phyloP scores from a whole-genome alignment of 2,888 invertebrate genomes.

The Napeogenes inachia region DNA sequence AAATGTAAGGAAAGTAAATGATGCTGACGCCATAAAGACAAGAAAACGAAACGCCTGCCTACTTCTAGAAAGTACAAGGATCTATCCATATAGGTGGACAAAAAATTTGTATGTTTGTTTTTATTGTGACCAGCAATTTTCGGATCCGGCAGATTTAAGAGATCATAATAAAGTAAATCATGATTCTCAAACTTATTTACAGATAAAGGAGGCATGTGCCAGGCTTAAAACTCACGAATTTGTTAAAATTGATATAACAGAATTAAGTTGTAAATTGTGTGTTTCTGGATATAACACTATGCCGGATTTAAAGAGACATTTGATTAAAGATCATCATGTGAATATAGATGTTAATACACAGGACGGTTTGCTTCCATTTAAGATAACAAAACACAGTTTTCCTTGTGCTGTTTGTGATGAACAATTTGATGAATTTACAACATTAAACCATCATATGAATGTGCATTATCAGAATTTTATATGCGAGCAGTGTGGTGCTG shows the following conservation, averaged over 20 bases:
- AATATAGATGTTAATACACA: constrained; percentile 44
- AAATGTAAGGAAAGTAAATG: constrained; percentile 35
- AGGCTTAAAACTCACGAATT: constrained; percentile 58
- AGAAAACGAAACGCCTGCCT: constrained; percentile 49
- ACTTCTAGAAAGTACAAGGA: constrained; percentile 54
- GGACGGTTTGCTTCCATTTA: constrained; percentile 61
- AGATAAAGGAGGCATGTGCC: constrained; percentile 46
- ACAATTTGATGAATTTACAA: constrained; percentile 55
- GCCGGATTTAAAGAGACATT: constrained; percentile 48
- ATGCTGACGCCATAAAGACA: constrained; percentile 44
- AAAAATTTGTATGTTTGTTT: constrained; percentile 62
- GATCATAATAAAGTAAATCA: constrained; percentile 46
- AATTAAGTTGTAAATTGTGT: constrained; percentile 56
- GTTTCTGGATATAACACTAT: constrained; percentile 42
- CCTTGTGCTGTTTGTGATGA: constrained; percentile 55
- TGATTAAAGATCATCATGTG: constrained; percentile 49
- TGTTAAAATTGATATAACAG: constrained; percentile 61
- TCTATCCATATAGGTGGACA: constrained; percentile 66
- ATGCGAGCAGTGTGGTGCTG: constrained; percentile 65
- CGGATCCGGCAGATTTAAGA: constrained; percentile 50
- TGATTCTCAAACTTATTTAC: constrained; percentile 29
- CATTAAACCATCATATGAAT: constrained; percentile 70
- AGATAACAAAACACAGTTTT: constrained; percentile 45
- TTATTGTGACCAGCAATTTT: constrained; percentile 55
- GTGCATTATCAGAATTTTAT: constrained; percentile 66